Evolutionary conservation across 2,888 invertebrate species (phyloP).

Genomic region (Brenthis hecate): DNA sequence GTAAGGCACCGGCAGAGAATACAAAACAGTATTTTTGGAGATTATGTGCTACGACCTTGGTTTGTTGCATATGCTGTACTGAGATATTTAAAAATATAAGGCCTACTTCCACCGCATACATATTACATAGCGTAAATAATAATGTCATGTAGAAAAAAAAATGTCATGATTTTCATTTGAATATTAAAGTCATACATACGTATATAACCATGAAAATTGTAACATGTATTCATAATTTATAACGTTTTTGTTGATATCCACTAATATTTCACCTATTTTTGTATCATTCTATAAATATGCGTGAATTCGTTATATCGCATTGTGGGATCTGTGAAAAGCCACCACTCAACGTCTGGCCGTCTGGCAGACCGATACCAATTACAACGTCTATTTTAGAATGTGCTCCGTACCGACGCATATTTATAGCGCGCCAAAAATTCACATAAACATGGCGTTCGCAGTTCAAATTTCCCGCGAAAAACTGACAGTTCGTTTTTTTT

Average conservation of each 20-base stretch:
- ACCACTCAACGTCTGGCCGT: conserved; percentile 65
- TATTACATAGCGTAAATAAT: neutral
- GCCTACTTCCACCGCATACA: too few species aligned
- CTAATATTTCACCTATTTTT: conserved; percentile 3
- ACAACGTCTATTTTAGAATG: conserved; percentile 71
- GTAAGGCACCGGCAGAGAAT: conserved; percentile 2
- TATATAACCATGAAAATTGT: neutral
- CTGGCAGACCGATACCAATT: conserved; percentile 65
- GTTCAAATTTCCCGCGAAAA: conserved; percentile 39
- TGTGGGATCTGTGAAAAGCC: conserved; percentile 15
- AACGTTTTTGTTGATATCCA: conserved; percentile 6
- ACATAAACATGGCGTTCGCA: conserved; percentile 42
- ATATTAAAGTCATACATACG: too few species aligned
- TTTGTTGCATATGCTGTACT: neutral
- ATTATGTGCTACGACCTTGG: neutral
- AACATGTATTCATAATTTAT: neutral
- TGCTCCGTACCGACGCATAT: conserved; percentile 43
- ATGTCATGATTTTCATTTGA: too few species aligned
- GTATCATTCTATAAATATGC: conserved; percentile 8
- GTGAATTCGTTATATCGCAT: conserved; percentile 17
- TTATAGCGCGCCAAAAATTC: conserved; percentile 42
- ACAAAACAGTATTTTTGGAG: conserved; percentile 18
- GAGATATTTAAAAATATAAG: neutral
- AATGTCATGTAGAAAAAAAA: too few species aligned
- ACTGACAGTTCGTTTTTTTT: conserved; percentile 19